A percentile compares a stretch with the other conserved stretches of the same genome.
Conservation (phyloP, 1,140 invertebrate species). For the Conus betulinus region DNA sequence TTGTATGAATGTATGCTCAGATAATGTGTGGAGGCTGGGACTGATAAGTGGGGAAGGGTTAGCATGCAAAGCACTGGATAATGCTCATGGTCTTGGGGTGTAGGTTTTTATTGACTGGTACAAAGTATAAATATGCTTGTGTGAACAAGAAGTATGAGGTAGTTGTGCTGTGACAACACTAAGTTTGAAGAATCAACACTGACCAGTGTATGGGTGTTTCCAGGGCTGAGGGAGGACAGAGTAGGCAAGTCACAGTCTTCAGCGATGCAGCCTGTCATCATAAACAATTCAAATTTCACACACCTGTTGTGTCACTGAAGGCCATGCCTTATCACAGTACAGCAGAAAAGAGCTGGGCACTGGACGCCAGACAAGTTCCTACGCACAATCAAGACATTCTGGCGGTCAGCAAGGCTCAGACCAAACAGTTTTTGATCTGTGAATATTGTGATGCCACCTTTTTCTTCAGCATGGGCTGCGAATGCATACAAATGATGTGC, state of each 20-base stretch:
- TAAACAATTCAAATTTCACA: neutral
- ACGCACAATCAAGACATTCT: neutral
- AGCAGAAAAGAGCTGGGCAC: neutral
- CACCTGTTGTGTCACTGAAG: neutral
- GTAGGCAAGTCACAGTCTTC: neutral
- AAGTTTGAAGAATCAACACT: neutral
- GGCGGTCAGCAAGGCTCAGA: neutral
- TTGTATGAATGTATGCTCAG: too few relatives aligned
- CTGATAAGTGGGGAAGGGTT: too few relatives aligned
- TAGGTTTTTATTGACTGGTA: neutral
- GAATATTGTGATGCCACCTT: constrained; percentile 3
- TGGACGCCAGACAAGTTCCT: neutral
- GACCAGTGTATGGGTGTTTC: neutral
- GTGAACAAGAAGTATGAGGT: neutral
- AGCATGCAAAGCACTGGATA: too few relatives aligned
- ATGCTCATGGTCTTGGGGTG: too few relatives aligned
- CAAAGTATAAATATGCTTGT: neutral
- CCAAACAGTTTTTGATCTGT: neutral
- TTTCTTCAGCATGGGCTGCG: neutral
- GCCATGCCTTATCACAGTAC: neutral
- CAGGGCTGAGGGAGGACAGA: neutral
- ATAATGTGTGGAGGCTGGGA: too few relatives aligned
- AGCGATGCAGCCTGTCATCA: neutral
- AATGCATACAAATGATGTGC: neutral
- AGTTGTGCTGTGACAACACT: neutral